phyloP scores from a whole-genome alignment of 2,888 invertebrate species.

The Toxonevra muliebris region DNA sequence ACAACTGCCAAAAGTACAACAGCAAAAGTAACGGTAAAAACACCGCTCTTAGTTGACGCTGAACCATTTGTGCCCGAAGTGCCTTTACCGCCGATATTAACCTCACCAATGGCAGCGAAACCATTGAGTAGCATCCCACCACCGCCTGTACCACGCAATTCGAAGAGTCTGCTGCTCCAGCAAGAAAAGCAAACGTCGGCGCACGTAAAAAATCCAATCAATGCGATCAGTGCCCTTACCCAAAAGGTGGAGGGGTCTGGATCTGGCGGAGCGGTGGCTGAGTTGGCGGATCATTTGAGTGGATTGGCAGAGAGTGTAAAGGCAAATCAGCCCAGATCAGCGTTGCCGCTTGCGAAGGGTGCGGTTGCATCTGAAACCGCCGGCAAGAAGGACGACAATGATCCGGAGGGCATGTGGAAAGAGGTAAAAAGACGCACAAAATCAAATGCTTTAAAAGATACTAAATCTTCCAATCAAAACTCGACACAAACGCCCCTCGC shows the following conservation, averaged over 20 bases:
- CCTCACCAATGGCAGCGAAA: slow-evolving; percentile 64
- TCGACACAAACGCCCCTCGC: slow-evolving; percentile 44
- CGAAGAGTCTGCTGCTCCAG: slow-evolving; percentile 61
- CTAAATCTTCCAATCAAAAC: slow-evolving; percentile 51
- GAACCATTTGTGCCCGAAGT: slow-evolving; percentile 22
- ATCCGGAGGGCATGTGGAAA: slow-evolving; percentile 63
- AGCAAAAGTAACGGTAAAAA: slow-evolving; percentile 20
- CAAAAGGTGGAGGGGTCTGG: slow-evolving; percentile 53
- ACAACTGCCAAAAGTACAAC: background rate
- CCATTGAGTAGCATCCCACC: slow-evolving; percentile 75
- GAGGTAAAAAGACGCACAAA: slow-evolving; percentile 72
- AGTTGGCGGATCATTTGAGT: slow-evolving; percentile 60
- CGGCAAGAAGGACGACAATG: slow-evolving; percentile 36
- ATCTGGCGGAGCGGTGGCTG: slow-evolving; percentile 50
- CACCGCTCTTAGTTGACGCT: background rate
- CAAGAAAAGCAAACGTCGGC: slow-evolving; percentile 46
- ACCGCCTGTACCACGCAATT: slow-evolving; percentile 72
- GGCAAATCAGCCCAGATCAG: background rate
- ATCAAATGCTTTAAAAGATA: slow-evolving; percentile 67
- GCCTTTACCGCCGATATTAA: slow-evolving; percentile 63
- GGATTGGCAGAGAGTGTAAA: slow-evolving; percentile 61
- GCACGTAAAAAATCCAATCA: slow-evolving; percentile 42
- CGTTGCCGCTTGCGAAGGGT: slow-evolving; percentile 20
- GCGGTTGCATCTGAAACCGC: slow-evolving; percentile 41
- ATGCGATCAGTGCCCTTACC: slow-evolving; percentile 56